phyloP scores from a whole-genome alignment of 2,113 vertebrate genomes.

The Lucifuga dentata region DNA sequence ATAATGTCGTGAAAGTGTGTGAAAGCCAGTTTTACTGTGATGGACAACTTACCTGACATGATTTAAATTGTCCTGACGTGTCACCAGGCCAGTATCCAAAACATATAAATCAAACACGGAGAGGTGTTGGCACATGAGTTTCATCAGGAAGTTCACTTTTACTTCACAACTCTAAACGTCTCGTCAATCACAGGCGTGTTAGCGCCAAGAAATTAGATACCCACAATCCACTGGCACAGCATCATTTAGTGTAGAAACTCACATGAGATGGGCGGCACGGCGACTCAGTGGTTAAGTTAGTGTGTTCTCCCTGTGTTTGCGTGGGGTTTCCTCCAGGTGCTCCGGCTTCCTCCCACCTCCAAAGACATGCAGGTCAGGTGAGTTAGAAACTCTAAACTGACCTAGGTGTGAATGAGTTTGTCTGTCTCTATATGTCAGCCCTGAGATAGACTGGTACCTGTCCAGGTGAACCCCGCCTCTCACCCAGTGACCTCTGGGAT shows the following conservation, averaged over 20 bases:
- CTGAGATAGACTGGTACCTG: too few relatives aligned
- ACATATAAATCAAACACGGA: constrained; percentile 8
- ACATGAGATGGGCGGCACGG: too few relatives aligned
- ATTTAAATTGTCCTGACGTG: constrained; percentile 25
- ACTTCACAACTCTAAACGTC: constrained; percentile 1
- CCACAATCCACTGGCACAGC: constrained; percentile 22
- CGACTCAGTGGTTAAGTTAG: too few relatives aligned
- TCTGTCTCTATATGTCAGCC: too few relatives aligned
- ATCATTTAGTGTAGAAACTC: constrained; percentile 26
- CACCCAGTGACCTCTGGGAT: too few relatives aligned
- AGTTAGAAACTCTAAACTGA: too few relatives aligned
- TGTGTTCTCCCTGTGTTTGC: too few relatives aligned
- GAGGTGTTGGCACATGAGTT: background rate
- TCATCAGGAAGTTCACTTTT: constrained; percentile 15
- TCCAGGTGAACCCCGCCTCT: too few relatives aligned
- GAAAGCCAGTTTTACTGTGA: constrained; percentile 6
- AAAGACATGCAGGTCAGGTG: too few relatives aligned
- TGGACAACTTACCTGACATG: constrained; percentile 14
- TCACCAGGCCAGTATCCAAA: constrained; percentile 5
- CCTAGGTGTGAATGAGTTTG: too few relatives aligned
- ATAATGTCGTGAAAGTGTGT: constrained; percentile 1
- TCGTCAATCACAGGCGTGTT: constrained; percentile 58
- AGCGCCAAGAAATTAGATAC: constrained; percentile 40
- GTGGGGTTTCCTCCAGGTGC: too few relatives aligned
- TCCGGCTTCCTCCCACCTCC: too few relatives aligned